These are phyloP conservation scores for Papilio polytes DNA, from an alignment of 1,140 invertebrate genomes.

Conservation along the genomic window DNA sequence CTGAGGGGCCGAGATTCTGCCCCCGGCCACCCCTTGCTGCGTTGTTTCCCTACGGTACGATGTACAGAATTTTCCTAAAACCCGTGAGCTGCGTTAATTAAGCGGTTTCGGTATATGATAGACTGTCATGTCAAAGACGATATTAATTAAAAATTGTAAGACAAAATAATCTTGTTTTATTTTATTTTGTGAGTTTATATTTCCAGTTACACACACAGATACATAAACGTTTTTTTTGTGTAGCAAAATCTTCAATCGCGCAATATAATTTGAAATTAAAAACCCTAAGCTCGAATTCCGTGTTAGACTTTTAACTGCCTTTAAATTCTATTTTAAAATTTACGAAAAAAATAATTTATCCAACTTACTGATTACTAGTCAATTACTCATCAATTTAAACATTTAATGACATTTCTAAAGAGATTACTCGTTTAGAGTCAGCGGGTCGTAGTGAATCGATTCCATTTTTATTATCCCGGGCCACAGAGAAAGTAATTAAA, in stretches of 20 bases:
- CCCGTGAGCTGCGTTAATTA: background rate
- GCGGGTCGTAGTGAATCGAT: background rate
- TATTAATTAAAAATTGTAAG: background rate
- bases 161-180: too few species aligned
- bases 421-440: conserved; percentile 3
- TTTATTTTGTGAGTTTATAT: too few species aligned
- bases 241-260: too few species aligned
- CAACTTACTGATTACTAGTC: background rate
- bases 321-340: background rate
- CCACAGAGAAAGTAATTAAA: conserved; percentile 15
- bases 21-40: conserved; percentile 39
- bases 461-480: conserved; percentile 22
- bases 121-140: background rate
- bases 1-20: conserved; percentile 64
- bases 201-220: too few species aligned
- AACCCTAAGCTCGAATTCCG: too few species aligned
- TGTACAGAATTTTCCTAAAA: conserved; percentile 21
- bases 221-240: too few species aligned
- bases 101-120: background rate
- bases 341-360: background rate
- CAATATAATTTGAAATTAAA: too few species aligned
- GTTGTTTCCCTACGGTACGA: background rate
- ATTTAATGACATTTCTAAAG: conserved; percentile 10
- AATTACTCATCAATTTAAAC: conserved; percentile 9
- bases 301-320: background rate